Evolutionary conservation across 2,888 invertebrate genomes (phyloP), one percentile per base, ranked within the genome.

Genomic region (Holacanthella duospinosa): DNA sequence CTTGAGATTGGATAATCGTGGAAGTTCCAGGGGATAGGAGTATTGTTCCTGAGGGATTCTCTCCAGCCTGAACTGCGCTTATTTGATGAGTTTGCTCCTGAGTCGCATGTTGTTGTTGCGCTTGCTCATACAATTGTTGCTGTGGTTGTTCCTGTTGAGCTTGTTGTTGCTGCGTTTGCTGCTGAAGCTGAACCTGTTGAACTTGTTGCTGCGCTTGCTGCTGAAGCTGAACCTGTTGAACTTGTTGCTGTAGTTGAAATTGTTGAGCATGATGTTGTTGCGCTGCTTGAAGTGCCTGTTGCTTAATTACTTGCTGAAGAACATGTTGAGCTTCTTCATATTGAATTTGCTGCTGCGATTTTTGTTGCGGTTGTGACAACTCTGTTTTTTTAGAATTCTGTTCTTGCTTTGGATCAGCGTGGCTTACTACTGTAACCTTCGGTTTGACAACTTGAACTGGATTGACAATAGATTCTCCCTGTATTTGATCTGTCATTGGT

Each of bases 221-320:
- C 25, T 66, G 63, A 21, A 57, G 58, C 29, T 61, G 55, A 60
- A 67, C 66, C 43, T 65, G 65, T 59, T 66, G 66, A n/a, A 60
- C 64, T 55, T 66, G 62, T 29, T 64, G 60, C 25, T 28, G 24
- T 19, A 43, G 19, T 16, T 24, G 25, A 16, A 61, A 64, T 55
- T 66, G 62, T 29, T 66, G 62, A 25, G 26, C n/a, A 12, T 43
- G 24, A 12, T 26, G 26, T 19, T 43, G 59, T 28, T 55, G 56
- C n/a, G 55, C 19, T 19, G 19, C 29, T 27, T 62, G 62, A 25
- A 60, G 59, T 2, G 27, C 28, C 48, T 48, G 48, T 21, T 48
- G 19, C 21, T 48, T 48, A 21, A 48, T 48, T 4, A 48, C 21
- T 12, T 43, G 55, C 62, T 62, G 67, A 61, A 57, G 67, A 60